Evolutionary conservation across 2,113 vertebrate genomes (phyloP).

Genomic region (Albula glossodonta): DNA sequence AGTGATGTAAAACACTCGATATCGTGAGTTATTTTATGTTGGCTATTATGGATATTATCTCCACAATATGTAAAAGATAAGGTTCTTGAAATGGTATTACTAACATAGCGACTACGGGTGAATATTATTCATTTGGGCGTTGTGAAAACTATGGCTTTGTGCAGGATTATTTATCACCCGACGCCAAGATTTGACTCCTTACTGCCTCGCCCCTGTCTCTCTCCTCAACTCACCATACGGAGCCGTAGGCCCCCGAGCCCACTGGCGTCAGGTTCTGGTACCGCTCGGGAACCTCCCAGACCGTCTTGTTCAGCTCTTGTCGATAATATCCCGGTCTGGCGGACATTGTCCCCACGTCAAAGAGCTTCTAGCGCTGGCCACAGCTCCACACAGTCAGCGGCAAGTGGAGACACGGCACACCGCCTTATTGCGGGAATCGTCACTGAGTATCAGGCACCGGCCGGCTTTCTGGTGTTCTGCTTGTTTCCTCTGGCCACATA

Average conservation of each 20-base stretch:
- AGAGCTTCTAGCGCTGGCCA: slow-evolving; percentile 5
- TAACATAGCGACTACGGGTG: not conserved
- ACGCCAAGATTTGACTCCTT: slow-evolving; percentile 3
- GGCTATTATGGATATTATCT: not conserved
- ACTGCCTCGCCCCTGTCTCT: slow-evolving; percentile 46
- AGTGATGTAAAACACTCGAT: too few species aligned
- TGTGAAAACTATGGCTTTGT: not conserved
- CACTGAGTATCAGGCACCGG: slow-evolving; percentile 10
- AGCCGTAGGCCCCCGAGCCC: slow-evolving; percentile 94
- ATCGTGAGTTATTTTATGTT: too few species aligned
- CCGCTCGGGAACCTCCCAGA: slow-evolving; percentile 94
- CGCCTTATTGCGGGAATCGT: not conserved
- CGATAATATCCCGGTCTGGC: slow-evolving; percentile 87
- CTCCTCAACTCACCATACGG: slow-evolving; percentile 83
- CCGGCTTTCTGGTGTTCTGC: slow-evolving; percentile 15
- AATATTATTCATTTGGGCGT: not conserved
- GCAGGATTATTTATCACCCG: not conserved
- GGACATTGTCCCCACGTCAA: slow-evolving; percentile 49
- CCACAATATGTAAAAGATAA: not conserved
- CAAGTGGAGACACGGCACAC: not conserved
- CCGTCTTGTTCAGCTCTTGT: slow-evolving; percentile 96
- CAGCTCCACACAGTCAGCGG: slow-evolving; percentile 3
- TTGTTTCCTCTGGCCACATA: not conserved
- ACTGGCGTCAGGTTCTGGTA: slow-evolving; percentile 95
- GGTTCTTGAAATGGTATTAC: not conserved